A percentile compares a stretch with the other conserved stretches of the same genome.
Conservation (phyloP, 2,888 invertebrate genomes). For the Smittia aterrima region DNA sequence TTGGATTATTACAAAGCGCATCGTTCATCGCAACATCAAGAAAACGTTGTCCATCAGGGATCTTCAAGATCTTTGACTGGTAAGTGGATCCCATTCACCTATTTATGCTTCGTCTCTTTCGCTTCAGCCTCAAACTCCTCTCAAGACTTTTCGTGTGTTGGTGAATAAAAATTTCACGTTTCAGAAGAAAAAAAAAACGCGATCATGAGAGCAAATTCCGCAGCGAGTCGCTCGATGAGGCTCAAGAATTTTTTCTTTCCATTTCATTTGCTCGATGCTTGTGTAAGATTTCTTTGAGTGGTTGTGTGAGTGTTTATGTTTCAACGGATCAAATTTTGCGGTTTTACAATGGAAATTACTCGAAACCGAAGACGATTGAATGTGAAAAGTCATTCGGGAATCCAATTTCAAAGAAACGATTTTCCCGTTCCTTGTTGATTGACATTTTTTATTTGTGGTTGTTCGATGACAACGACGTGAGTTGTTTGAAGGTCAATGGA, state of each 20-base stretch:
- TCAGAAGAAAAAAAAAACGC: neutral
- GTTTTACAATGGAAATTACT: neutral
- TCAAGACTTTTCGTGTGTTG: no score
- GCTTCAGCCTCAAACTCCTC: neutral
- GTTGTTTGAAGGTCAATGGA: neutral
- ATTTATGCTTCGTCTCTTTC: neutral
- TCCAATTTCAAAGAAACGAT: neutral
- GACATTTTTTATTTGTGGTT: neutral
- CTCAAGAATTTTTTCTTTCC: neutral
- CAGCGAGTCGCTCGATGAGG: neutral
- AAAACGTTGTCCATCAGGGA: neutral
- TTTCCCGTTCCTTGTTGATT: neutral
- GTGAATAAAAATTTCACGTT: neutral
- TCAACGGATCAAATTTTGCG: neutral
- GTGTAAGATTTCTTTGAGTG: neutral
- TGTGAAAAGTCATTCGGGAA: neutral
- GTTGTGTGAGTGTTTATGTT: neutral
- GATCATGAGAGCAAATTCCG: constrained; percentile 8
- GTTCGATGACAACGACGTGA: neutral
- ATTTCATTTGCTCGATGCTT: neutral
- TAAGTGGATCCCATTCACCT: constrained; percentile 5
- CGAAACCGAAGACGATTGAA: no score
- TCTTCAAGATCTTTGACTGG: constrained; percentile 7
- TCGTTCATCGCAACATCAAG: neutral
- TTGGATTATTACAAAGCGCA: neutral